Conservation (phyloP, 2,888 invertebrate genomes). For the Danaus chrysippus region DNA sequence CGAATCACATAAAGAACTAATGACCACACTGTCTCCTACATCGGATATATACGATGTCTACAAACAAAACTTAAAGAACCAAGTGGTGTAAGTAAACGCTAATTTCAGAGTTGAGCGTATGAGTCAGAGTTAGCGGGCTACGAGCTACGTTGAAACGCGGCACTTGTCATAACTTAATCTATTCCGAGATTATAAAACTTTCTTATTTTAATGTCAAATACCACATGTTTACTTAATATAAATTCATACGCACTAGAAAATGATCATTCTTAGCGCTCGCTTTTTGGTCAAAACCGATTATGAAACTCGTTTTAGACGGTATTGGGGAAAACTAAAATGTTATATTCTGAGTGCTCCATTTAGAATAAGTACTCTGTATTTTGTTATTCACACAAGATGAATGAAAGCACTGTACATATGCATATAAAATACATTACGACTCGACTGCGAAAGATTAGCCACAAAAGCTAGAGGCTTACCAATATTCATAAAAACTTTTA, state of each 20-base stretch:
- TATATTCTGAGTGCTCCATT: constrained; percentile 1
- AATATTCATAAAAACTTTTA: constrained; percentile 77
- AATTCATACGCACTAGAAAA: too few relatives aligned
- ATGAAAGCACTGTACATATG: constrained; percentile 43
- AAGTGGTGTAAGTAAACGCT: constrained; percentile 74
- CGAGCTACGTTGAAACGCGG: constrained; percentile 49
- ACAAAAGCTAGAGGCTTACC: constrained; percentile 74
- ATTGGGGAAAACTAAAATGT: neutral
- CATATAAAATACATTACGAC: constrained; percentile 61
- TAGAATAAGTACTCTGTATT: neutral
- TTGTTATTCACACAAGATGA: constrained; percentile 2
- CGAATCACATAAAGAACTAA: constrained; percentile 49
- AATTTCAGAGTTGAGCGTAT: constrained; percentile 71
- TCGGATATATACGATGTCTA: constrained; percentile 71
- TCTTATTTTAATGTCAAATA: neutral
- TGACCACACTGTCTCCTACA: constrained; percentile 56
- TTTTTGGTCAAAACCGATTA: too few relatives aligned
- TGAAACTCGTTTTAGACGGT: too few relatives aligned
- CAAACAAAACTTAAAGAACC: constrained; percentile 75
- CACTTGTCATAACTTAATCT: constrained; percentile 70
- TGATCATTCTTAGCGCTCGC: too few relatives aligned
- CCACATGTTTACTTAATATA: too few relatives aligned
- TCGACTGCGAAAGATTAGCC: constrained; percentile 77
- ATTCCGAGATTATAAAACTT: constrained; percentile 31
- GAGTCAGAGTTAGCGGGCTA: constrained; percentile 43